Evolutionary conservation across 1,140 invertebrate species (phyloP).

Genomic region (Tribolium castaneum): DNA sequence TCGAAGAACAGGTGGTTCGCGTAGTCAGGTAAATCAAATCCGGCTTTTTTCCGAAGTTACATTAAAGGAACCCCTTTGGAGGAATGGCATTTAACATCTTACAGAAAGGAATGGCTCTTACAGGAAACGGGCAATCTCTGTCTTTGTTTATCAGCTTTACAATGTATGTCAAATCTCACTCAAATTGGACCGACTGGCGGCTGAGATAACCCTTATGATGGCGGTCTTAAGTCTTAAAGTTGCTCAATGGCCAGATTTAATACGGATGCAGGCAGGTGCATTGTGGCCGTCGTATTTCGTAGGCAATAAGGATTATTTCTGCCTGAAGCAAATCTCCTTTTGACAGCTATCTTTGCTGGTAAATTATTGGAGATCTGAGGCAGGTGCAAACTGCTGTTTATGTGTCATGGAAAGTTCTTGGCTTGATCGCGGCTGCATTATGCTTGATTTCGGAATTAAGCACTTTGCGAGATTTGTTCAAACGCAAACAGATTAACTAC

Average conservation of each 20-base stretch:
- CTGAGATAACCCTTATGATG: background rate
- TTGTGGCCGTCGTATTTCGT: conserved; percentile 6
- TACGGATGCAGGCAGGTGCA: conserved; percentile 50
- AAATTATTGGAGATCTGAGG: conserved; percentile 58
- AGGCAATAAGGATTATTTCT: conserved; percentile 47
- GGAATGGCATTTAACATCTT: conserved; percentile 15
- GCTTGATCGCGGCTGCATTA: conserved; percentile 12
- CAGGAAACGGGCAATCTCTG: conserved; percentile 47
- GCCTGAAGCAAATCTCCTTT: conserved; percentile 43
- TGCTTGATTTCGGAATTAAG: conserved; percentile 12
- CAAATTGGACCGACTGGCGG: conserved; percentile 2
- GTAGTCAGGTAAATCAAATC: conserved; percentile 34
- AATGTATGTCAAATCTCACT: conserved; percentile 41
- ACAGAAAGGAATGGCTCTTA: background rate
- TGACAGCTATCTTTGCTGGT: conserved; percentile 57
- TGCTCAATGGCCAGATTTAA: conserved; percentile 35
- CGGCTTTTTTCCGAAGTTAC: conserved; percentile 11
- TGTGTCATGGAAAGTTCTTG: conserved; percentile 52
- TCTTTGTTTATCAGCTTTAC: conserved; percentile 48
- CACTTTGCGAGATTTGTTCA: background rate
- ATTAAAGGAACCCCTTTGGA: conserved; percentile 18
- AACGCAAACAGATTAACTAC: background rate
- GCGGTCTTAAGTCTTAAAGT: conserved; percentile 23
- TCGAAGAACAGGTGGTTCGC: conserved; percentile 20
- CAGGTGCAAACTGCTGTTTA: conserved; percentile 57